Percentiles rank a stretch among this genome's conserved stretches.
Evolutionary conservation across 2,888 invertebrate genomes (phyloP).

Genomic region (Alloscopus bannaensis): DNA sequence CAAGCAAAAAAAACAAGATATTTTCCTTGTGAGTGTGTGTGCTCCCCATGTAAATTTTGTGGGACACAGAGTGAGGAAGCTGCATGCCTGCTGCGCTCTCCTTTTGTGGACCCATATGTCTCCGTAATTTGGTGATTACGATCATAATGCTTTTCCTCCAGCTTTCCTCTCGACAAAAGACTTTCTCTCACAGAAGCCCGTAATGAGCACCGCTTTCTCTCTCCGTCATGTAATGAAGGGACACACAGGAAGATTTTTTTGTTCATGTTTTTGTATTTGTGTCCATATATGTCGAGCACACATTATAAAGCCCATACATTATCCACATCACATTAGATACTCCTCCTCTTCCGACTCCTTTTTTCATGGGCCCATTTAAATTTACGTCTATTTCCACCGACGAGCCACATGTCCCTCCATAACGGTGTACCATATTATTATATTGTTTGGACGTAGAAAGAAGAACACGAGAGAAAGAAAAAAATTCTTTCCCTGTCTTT

Average conservation of each 20-base stretch:
- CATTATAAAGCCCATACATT: no score
- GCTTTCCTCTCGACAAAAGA: background rate
- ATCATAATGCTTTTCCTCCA: conserved; percentile 42
- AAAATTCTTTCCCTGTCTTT: no score
- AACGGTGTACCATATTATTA: no score
- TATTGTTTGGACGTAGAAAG: no score
- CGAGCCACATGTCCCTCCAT: no score
- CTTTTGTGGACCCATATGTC: conserved; percentile 58
- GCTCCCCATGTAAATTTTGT: conserved; percentile 39
- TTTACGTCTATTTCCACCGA: conserved; percentile 9
- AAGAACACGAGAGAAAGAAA: no score
- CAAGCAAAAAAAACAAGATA: no score
- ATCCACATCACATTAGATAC: background rate
- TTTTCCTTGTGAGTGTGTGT: no score
- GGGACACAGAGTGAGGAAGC: no score
- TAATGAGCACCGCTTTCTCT: background rate
- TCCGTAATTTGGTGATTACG: conserved; percentile 62
- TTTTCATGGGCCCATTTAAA: conserved; percentile 6
- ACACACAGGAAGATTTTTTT: background rate
- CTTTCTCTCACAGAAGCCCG: background rate
- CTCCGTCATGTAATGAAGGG: background rate
- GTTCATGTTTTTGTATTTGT: background rate
- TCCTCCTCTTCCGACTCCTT: conserved; percentile 2
- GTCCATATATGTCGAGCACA: no score
- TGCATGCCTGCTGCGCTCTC: conserved; percentile 34